Conservation (phyloP, 1,140 invertebrate species). For the Drosophila pseudoobscura region DNA sequence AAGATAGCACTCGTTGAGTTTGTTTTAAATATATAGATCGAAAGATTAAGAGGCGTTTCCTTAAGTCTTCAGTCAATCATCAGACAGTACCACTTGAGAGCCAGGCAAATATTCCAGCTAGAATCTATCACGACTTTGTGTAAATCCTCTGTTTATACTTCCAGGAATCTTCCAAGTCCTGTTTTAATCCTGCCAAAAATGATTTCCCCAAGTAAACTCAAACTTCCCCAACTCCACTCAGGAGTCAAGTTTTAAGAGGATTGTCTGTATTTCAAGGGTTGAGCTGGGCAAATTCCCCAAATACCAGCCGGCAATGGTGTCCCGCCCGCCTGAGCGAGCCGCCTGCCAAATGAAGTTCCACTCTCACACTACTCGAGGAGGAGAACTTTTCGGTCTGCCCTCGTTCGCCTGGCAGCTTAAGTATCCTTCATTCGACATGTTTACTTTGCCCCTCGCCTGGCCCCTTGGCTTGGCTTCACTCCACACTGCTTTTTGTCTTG, state of each 20-base stretch:
- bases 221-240: too few relatives aligned
- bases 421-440: conserved; percentile 60
- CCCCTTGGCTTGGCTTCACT: conserved; percentile 24
- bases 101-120: too few relatives aligned
- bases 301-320: background rate
- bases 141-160: too few relatives aligned
- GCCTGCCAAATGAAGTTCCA: conserved; percentile 7
- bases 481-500: conserved; percentile 20
- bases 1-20: too few relatives aligned
- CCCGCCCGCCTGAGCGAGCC: conserved; percentile 1
- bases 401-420: conserved; percentile 43
- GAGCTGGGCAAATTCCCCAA: conserved; percentile 17
- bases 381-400: conserved; percentile 53
- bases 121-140: too few relatives aligned
- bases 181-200: too few relatives aligned
- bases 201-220: too few relatives aligned
- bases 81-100: too few relatives aligned
- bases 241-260: background rate
- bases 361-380: background rate
- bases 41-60: too few relatives aligned
- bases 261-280: conserved; percentile 2
- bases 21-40: too few relatives aligned
- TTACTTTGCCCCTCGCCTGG: conserved; percentile 61
- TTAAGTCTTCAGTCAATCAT: too few relatives aligned
- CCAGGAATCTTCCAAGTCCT: too few relatives aligned